These are phyloP conservation scores for Chloroceryle inda DNA, from an alignment of 2,797 vertebrate species.

Conservation along the genomic window DNA sequence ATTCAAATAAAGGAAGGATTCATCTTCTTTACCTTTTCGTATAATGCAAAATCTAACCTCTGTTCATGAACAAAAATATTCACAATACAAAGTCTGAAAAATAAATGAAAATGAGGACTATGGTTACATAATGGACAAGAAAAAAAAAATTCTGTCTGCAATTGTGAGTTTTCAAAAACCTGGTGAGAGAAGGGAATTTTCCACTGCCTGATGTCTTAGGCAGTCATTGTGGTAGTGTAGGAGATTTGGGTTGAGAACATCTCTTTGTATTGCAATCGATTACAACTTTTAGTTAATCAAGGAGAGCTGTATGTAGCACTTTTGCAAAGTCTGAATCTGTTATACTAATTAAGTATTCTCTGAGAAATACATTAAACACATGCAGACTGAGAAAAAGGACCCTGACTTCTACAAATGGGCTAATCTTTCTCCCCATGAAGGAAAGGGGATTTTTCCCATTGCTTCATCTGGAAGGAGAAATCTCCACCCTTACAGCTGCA, in stretches of 20 bases:
- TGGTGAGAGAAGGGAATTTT: background rate
- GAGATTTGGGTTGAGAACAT: background rate
- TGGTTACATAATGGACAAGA: background rate
- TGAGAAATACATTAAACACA: background rate
- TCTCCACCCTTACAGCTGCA: background rate
- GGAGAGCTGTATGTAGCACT: background rate
- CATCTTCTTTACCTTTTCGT: background rate
- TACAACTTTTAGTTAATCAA: background rate
- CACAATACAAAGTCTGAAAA: background rate
- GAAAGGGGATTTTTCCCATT: conserved; percentile 17
- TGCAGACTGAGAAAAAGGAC: background rate
- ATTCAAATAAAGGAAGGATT: background rate
- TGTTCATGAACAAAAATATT: background rate
- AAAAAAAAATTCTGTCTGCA: background rate
- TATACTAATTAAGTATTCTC: background rate
- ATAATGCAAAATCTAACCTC: background rate
- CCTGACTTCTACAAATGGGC: background rate
- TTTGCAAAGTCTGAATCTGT: background rate
- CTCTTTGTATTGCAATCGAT: background rate
- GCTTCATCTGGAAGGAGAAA: background rate
- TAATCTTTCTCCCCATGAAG: background rate
- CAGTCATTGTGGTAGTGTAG: background rate
- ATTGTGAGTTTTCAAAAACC: background rate
- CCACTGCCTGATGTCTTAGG: background rate
- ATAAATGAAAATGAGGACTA: background rate